Evolutionary conservation across 1,140 invertebrate species (phyloP), one percentile per base, ranked within the genome.

Genomic region (Drosophila sucinea): DNA sequence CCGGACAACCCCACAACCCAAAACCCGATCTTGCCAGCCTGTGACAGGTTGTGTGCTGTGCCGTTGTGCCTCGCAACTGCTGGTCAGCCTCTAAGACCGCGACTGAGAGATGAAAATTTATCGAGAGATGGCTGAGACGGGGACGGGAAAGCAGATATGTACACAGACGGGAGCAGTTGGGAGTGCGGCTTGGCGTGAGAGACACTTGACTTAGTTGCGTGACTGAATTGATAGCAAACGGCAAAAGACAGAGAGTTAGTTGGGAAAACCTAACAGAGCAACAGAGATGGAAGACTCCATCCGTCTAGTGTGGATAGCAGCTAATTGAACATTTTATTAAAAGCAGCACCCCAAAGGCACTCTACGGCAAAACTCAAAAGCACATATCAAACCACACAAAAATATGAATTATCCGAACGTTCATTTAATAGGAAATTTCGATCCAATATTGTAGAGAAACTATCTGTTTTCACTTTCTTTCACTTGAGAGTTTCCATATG

Each of bases 21-120:
- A 64, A 77, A 77, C 73, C 67, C 74, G 60, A 60, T 71, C 60
- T 65, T 77, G 47, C 44, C 62, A 55, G 68, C 25, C 73, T 79
- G 68, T 67, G 83, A 87, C 82, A 86, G 83, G 82, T 83, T 86
- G 72, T 86, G 72, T 29, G 63, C 67, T 23, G 32, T 58, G 56
- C 32, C 17, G 32, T 58, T 58, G 30, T 33, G 29, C 30, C 30
- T 56, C 30, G 10, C 44, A 47, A 47, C 44, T 47, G 44, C 4
- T 51, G 44, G 44, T 51, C 44, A 51, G 44, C 44, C 44, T 10
- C 44, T 17, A 17, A 17, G n/a, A 44, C 41, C 7, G 44, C 25
- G 44, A 47, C 44, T 23, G 17, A 27, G 44, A 51, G 44, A 51
- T 51, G 44, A 51, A 51, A 51, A 51, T 35, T 8, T 35, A 17